phyloP scores from a whole-genome alignment of 1,140 invertebrate species.

The Cyclina sinensis region DNA sequence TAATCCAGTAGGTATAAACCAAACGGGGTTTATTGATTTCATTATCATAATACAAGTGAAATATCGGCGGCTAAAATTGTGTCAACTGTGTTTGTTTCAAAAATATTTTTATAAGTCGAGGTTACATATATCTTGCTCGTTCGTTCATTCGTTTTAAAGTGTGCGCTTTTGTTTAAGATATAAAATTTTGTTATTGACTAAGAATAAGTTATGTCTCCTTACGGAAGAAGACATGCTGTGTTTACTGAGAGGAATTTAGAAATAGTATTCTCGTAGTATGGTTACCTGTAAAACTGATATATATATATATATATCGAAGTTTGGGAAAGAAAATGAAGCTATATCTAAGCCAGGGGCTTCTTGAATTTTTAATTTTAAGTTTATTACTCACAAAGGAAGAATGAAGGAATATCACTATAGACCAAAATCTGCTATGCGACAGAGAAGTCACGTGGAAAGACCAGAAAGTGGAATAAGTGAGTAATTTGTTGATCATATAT shows the following conservation, averaged over 20 bases:
- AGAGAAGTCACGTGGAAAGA: not conserved
- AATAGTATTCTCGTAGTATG: too few relatives aligned
- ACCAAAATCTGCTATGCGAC: not conserved
- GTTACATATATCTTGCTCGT: not conserved
- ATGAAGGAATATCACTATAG: not conserved
- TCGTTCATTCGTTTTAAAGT: too few relatives aligned
- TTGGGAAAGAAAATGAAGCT: not conserved
- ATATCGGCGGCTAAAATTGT: not conserved
- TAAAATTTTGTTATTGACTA: too few relatives aligned
- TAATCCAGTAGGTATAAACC: slow-evolving; percentile 6
- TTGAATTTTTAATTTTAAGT: not conserved
- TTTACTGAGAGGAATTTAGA: too few relatives aligned
- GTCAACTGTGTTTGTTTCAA: not conserved
- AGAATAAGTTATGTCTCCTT: too few relatives aligned
- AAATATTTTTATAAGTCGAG: not conserved
- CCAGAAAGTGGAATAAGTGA: not conserved
- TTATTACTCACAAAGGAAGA: not conserved
- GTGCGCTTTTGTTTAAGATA: too few relatives aligned
- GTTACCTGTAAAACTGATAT: not conserved
- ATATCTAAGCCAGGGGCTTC: not conserved
- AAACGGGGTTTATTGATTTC: slow-evolving; percentile 9
- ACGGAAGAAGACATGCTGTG: too few relatives aligned
- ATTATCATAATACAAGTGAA: not conserved
- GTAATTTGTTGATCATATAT: not conserved
- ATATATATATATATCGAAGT: not conserved